These are phyloP conservation scores for Polydesmus complanatus DNA, from an alignment of 2,888 invertebrate species.

Conservation along the genomic window DNA sequence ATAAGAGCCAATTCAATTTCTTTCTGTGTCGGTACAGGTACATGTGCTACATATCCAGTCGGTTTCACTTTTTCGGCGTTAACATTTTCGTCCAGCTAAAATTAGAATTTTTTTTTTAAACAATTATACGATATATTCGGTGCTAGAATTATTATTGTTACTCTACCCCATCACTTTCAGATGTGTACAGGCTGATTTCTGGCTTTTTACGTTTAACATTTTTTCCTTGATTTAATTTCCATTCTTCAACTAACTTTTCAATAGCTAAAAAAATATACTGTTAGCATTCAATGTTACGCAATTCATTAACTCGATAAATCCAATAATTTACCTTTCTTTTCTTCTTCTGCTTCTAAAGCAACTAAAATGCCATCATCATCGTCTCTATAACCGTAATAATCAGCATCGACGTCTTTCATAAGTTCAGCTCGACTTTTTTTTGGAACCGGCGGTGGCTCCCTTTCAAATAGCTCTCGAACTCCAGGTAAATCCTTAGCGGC, in stretches of 20 bases:
- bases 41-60: conserved; percentile 65
- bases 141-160: not conserved
- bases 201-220: not conserved
- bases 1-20: conserved; percentile 79
- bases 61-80: conserved; percentile 36
- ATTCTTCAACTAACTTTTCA: not conserved
- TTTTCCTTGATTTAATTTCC: not conserved
- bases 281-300: no score
- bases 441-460: conserved; percentile 78
- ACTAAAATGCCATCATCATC: conserved; percentile 93
- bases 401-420: conserved; percentile 96
- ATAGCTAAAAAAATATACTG: not conserved
- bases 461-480: conserved; percentile 92
- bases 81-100: conserved; percentile 25
- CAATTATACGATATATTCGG: conserved; percentile 12
- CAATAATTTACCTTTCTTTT: conserved; percentile 46
- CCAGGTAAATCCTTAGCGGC: conserved; percentile 96
- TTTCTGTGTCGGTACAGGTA: conserved; percentile 84
- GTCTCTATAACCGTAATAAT: conserved; percentile 96
- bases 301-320: not conserved
- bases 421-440: conserved; percentile 87
- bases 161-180: conserved; percentile 21
- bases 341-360: conserved; percentile 69
- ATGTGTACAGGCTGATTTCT: not conserved
- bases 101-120: not conserved